Percentiles rank a stretch among this genome's conserved stretches.
Conservation (phyloP, 2,888 invertebrate species). For the Emesis furor region DNA sequence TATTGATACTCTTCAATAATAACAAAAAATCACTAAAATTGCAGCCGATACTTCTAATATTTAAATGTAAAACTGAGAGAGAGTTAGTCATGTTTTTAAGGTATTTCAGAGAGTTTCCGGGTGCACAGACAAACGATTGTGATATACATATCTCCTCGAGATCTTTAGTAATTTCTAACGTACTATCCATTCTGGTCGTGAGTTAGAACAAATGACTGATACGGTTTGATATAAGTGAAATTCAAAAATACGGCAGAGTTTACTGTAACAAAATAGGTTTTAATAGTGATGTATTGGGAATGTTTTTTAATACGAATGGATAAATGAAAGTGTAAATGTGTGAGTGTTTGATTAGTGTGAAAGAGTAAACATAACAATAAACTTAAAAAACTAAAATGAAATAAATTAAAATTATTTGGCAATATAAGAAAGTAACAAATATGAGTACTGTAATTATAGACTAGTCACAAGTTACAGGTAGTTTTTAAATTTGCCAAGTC, state of each 20-base stretch:
- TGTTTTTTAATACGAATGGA: too few relatives aligned
- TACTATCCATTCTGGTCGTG: background rate
- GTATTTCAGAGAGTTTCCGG: background rate
- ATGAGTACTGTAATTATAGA: background rate
- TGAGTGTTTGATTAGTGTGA: background rate
- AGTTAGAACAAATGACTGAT: background rate
- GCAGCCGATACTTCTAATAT: background rate
- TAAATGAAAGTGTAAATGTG: background rate
- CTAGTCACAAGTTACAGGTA: background rate
- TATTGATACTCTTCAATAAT: background rate
- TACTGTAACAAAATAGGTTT: background rate
- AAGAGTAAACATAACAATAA: background rate
- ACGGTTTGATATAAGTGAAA: background rate
- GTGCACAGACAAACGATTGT: background rate
- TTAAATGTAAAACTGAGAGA: background rate
- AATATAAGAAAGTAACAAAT: background rate
- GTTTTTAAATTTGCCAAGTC: background rate
- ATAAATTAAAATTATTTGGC: background rate
- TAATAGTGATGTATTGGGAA: too few relatives aligned
- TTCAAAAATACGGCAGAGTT: background rate
- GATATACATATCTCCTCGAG: background rate
- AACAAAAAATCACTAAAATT: background rate
- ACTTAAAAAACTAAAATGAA: background rate
- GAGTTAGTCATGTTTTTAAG: background rate
- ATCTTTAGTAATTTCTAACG: background rate